phyloP scores from a whole-genome alignment of 2,888 invertebrate species.

The Hesperia comma region DNA sequence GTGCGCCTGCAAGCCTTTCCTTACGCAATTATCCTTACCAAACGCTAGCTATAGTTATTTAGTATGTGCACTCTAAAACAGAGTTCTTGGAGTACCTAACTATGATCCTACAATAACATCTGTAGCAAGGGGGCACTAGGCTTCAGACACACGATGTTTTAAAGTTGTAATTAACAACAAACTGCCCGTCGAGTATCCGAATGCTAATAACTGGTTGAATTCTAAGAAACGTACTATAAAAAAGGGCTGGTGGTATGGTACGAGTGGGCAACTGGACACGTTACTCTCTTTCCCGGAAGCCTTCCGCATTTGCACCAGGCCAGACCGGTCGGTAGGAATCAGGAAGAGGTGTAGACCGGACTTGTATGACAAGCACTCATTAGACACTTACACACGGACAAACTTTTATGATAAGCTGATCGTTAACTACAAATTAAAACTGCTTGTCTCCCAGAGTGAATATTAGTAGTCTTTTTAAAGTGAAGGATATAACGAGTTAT shows the following conservation, averaged over 20 bases:
- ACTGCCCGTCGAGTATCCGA: not conserved
- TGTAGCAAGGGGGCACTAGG: not conserved
- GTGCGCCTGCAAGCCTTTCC: too few relatives aligned
- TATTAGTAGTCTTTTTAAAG: not conserved
- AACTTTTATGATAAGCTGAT: not conserved
- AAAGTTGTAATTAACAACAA: conserved; percentile 4
- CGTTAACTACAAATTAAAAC: not conserved
- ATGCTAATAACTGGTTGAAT: conserved; percentile 24
- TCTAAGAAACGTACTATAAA: conserved; percentile 25
- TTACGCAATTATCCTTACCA: too few relatives aligned
- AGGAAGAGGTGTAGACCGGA: conserved; percentile 53
- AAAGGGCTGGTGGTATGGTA: conserved; percentile 14
- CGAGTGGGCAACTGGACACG: not conserved
- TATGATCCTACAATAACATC: not conserved
- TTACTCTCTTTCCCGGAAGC: conserved; percentile 57
- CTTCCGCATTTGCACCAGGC: conserved; percentile 60
- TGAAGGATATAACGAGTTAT: too few relatives aligned
- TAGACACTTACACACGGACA: conserved; percentile 20
- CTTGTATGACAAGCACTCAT: conserved; percentile 17
- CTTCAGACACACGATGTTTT: not conserved
- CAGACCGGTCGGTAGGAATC: conserved; percentile 54
- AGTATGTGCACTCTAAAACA: too few relatives aligned
- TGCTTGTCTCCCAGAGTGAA: not conserved
- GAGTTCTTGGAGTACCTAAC: too few relatives aligned
- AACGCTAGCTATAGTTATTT: too few relatives aligned